These are phyloP conservation scores for Oryzias melastigma DNA, from an alignment of 2,113 vertebrate genomes.

Conservation along the genomic window DNA sequence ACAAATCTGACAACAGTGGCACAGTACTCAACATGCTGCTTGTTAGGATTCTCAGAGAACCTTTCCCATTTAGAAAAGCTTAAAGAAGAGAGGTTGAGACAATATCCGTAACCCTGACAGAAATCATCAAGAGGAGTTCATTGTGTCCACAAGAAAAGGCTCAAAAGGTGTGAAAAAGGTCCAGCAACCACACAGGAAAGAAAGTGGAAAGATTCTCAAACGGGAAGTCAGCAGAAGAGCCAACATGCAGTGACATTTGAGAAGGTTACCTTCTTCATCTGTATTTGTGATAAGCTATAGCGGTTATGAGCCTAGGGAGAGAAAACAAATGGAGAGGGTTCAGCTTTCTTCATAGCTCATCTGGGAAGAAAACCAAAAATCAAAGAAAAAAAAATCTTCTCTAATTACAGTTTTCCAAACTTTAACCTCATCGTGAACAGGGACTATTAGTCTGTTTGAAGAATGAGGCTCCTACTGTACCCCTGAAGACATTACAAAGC, in stretches of 20 bases:
- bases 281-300: constrained; percentile 77
- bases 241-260: constrained; percentile 14
- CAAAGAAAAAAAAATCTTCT: neutral
- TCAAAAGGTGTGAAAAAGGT: constrained; percentile 35
- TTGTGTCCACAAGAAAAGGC: constrained; percentile 22
- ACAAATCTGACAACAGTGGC: no score
- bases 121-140: neutral
- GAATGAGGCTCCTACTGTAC: constrained; percentile 10
- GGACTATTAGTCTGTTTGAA: constrained; percentile 3
- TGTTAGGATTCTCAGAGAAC: no score
- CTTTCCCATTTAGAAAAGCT: no score
- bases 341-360: neutral
- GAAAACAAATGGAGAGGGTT: constrained; percentile 34
- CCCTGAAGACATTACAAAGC: neutral
- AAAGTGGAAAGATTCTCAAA: constrained; percentile 18
- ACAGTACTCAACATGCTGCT: no score
- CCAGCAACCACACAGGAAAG: constrained; percentile 48
- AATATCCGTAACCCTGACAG: no score
- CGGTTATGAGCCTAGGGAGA: constrained; percentile 68
- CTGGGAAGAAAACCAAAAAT: no score
- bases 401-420: neutral
- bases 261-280: constrained; percentile 69
- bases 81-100: no score
- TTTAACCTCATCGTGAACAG: constrained; percentile 9
- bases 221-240: constrained; percentile 8